phyloP scores from a whole-genome alignment of 2,113 vertebrate species.

The Sphyrna mokarran region DNA sequence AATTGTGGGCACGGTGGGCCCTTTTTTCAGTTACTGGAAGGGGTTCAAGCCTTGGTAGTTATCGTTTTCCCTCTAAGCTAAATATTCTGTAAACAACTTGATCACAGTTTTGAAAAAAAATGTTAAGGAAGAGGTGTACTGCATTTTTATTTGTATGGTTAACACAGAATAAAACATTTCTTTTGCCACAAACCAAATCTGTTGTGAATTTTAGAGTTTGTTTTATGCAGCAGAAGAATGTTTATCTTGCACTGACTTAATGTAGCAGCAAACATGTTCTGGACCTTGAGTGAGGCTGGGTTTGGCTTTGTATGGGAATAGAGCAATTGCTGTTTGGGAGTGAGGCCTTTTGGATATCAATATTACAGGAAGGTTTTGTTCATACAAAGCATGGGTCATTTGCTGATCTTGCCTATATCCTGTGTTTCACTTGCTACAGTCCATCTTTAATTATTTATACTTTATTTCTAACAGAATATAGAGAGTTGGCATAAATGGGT shows the following conservation, averaged over 20 bases:
- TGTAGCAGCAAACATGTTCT: not conserved
- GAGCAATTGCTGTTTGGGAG: not conserved
- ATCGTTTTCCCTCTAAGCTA: conserved; percentile 12
- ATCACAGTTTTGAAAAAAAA: conserved; percentile 21
- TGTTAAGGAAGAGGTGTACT: conserved; percentile 21
- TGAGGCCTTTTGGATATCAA: not conserved
- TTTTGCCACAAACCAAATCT: conserved; percentile 31
- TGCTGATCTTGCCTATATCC: not conserved
- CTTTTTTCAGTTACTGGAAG: conserved; percentile 17
- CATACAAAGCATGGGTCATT: not conserved
- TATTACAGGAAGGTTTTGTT: not conserved
- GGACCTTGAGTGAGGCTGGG: not conserved
- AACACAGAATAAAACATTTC: conserved; percentile 29
- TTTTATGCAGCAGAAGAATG: not conserved
- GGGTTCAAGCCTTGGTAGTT: not conserved
- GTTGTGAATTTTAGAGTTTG: not conserved
- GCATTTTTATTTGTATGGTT: conserved; percentile 33
- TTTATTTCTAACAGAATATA: too few relatives aligned
- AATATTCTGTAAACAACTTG: conserved; percentile 8
- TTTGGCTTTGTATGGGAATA: not conserved
- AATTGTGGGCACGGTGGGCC: not conserved
- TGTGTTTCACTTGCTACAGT: not conserved
- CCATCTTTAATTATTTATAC: not conserved
- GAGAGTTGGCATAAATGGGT: too few relatives aligned
- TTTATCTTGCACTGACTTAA: not conserved